These are phyloP conservation scores for Acanthosepion lycidas DNA, from an alignment of 2,888 invertebrate genomes.

Conservation along the genomic window DNA sequence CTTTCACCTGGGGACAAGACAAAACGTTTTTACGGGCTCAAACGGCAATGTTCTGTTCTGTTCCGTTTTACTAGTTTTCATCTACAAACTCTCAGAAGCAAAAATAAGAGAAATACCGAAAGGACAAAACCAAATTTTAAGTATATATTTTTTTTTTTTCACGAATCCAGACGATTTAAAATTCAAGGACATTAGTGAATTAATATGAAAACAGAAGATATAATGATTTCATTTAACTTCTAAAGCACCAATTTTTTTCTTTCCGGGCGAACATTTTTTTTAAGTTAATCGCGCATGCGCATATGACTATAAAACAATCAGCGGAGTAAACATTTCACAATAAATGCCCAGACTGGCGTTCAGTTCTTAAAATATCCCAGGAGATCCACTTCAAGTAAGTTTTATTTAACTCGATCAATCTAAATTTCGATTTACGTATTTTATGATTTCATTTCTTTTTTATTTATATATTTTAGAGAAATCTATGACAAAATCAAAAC, in stretches of 20 bases:
- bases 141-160: neutral
- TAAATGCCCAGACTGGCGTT: neutral
- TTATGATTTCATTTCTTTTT: too few species aligned
- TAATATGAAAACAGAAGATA: neutral
- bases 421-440: neutral
- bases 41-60: too few species aligned
- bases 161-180: neutral
- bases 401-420: neutral
- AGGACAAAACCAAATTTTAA: neutral
- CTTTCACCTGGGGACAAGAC: neutral
- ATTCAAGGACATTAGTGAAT: neutral
- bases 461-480: too few species aligned
- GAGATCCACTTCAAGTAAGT: neutral
- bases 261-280: neutral
- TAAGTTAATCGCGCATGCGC: neutral
- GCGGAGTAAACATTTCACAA: neutral
- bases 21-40: neutral
- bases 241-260: neutral
- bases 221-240: neutral
- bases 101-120: neutral
- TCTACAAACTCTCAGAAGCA: neutral
- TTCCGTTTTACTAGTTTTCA: neutral
- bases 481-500: too few species aligned
- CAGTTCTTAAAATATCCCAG: neutral
- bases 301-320: neutral